These are phyloP conservation scores for Pristiophorus japonicus DNA, from an alignment of 2,113 vertebrate genomes.

Conservation along the genomic window DNA sequence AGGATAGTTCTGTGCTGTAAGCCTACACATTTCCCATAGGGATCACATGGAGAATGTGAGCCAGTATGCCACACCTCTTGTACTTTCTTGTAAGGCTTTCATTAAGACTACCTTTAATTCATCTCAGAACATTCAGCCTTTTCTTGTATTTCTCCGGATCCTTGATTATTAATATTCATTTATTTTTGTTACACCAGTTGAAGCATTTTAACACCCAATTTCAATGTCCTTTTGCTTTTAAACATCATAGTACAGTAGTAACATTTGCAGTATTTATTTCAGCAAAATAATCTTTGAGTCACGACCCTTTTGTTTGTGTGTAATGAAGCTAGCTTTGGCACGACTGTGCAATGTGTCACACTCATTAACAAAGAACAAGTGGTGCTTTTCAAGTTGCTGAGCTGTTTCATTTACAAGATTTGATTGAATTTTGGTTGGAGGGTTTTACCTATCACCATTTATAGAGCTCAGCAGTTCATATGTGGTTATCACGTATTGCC, in stretches of 20 bases:
- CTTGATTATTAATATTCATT: neutral
- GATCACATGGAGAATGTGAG: neutral
- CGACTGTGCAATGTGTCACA: neutral
- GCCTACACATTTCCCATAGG: neutral
- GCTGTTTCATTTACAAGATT: conserved; percentile 33
- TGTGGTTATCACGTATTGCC: neutral
- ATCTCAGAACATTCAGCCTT: neutral
- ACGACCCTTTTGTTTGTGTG: neutral
- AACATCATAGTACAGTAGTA: neutral
- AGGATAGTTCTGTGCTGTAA: neutral
- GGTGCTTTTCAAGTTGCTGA: conserved; percentile 17
- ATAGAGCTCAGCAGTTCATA: neutral
- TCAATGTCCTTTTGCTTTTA: neutral
- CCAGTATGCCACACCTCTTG: neutral
- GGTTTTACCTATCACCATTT: neutral
- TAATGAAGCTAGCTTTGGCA: neutral
- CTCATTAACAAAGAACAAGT: neutral
- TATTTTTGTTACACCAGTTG: neutral
- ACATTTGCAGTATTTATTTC: neutral
- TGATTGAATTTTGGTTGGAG: conserved; percentile 12
- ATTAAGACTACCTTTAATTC: conserved; percentile 9
- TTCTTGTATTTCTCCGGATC: neutral
- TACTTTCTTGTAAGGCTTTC: neutral
- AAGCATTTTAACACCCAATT: neutral
- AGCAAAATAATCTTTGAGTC: neutral